Evolutionary conservation across 2,888 invertebrate genomes (phyloP), one percentile per base, ranked within the genome.

Genomic region (Epistrophe grossulariae): DNA sequence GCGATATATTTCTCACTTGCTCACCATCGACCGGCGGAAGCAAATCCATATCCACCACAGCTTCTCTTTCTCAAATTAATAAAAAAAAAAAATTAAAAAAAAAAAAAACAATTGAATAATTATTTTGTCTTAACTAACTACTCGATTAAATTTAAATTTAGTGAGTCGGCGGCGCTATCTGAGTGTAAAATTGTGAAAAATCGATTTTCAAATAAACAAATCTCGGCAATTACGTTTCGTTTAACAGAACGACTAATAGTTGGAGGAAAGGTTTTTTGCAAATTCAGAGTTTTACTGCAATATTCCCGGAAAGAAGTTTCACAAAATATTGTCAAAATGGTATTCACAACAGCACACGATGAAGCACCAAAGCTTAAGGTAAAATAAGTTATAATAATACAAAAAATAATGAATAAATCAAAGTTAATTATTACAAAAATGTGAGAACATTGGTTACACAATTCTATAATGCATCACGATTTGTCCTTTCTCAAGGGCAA

Each of bases 341-440:
- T 92, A 79, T 91, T 92, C 89, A 90, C 91, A 88, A 90, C 92
- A 71, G 90, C 90, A 81, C 92, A 91, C 88, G 92, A 92, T 85
- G 91, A 90, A 87, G 87, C 84, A 45, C 91, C 92, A 38, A 88
- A 90, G 62, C 88, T 92, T 19, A 91, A 92, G 93, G 92, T 92
- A 92, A 84, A 35, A 68, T 84, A 9, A 48, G 28, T 19, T 40
- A 40, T 28, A 35, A 64, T 43, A 60, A n/a, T 50, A 50, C 2
- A 31, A 68, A 40, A 60, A 60, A 7, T 40, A 74, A 24, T 45
- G 17, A 17, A 43, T 66, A 62, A 48, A 48, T 57, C 4, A 57
- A 5, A 31, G 45, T 13, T 38, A 52, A 15, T 48, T 31, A 50
- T 57, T 35, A 17, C 11, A n/a, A 0, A 50, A 50, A 76, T 72